Evolutionary conservation across 2,888 invertebrate genomes (phyloP), one percentile per base, ranked within the genome.

Genomic region (Altica lythri): DNA sequence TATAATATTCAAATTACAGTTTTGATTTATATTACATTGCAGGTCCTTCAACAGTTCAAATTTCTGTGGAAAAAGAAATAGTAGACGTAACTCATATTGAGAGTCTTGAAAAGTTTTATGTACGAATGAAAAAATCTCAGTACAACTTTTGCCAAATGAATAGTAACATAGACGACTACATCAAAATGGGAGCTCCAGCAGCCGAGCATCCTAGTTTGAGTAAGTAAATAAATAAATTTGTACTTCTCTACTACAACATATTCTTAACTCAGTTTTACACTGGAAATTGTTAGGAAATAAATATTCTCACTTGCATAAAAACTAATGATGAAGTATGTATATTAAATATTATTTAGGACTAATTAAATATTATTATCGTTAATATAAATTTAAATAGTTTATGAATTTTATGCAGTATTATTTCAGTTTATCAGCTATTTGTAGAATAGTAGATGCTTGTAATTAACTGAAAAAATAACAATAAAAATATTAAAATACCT

Each of bases 21-120:
- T 19, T 48, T 38, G 25, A 16, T 34, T 9, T 34, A 4, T 8
- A 12, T 35, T 46, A n/a, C n/a, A n/a, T n/a, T n/a, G n/a, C n/a
- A n/a, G n/a, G n/a, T n/a, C n/a, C n/a, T 46, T 32, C 16, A 27
- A 27, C 22, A 4, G 9, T 9, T 29, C 30, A 52, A 25, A 35
- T 49, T 34, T 32, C 48, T 3, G 48, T 51, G 38, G 60, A 59
- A 32, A 55, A 57, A 17, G 63, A 62, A 29, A 53, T 55, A 42
- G 65, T 70, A 9, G 61, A 62, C 29, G 63, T 72, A 3, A 68
- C 69, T 4, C 70, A 72, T 38, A 67, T 72, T 17, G 66, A 69
- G 51, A 68, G 68, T 4, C 59, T 71, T 40, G 64, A 69, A 17
- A 65, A 66, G 48, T 70, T 72, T 53, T 72, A 65, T 44, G 62